phyloP scores from a whole-genome alignment of 2,888 invertebrate species.

The Argyresthia goedartella region DNA sequence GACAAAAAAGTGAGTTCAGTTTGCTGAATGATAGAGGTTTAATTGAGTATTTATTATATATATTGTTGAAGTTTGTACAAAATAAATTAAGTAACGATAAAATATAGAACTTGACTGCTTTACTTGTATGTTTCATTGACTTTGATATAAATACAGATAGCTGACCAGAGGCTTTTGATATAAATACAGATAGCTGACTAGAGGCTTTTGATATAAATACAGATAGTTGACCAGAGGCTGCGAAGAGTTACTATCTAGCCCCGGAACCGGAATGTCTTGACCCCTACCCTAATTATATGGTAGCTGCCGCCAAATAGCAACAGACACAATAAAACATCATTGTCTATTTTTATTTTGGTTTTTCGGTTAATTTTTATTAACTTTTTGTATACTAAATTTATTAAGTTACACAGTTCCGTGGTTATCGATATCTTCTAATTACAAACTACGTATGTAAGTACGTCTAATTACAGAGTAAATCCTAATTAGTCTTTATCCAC shows the following conservation, averaged over 20 bases:
- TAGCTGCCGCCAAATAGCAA: neutral
- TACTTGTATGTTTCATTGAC: slow-evolving; percentile 47
- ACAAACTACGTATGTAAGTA: too few species aligned
- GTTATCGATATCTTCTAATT: too few species aligned
- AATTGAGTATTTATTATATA: slow-evolving; percentile 72
- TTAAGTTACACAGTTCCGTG: too few species aligned
- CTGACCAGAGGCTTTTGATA: too few species aligned
- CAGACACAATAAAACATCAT: slow-evolving; percentile 36
- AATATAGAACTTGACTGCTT: slow-evolving; percentile 73
- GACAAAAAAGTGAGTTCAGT: slow-evolving; percentile 71
- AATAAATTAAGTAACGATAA: slow-evolving; percentile 73
- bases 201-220: too few species aligned
- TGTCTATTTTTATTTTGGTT: slow-evolving; percentile 64
- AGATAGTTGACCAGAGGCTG: too few species aligned
- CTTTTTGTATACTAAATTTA: too few species aligned
- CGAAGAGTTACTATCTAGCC: too few species aligned
- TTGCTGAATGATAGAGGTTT: slow-evolving; percentile 71
- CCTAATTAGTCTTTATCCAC: slow-evolving; percentile 48
- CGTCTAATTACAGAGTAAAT: too few species aligned
- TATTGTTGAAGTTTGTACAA: slow-evolving; percentile 74
- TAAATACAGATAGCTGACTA: too few species aligned
- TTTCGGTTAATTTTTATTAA: slow-evolving; percentile 50
- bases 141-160: too few species aligned
- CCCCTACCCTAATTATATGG: neutral
- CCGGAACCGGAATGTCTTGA: too few species aligned